phyloP scores from a whole-genome alignment of 92 coral and sea anemone species.

The Zoanthus sansibaricus region DNA sequence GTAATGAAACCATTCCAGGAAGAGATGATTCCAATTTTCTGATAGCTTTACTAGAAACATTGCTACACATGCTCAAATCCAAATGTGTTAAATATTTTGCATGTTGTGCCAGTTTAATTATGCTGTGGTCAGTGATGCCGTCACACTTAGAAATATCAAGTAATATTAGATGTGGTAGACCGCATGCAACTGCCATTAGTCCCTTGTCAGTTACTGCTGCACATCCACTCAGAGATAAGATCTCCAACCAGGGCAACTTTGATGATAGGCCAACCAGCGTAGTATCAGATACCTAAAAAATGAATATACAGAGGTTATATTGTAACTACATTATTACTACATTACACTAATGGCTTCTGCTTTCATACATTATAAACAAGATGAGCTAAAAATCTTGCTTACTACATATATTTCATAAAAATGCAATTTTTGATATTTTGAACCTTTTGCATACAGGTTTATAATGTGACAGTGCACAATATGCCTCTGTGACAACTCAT shows the following conservation, averaged over 20 bases:
- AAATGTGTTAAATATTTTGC: slow-evolving; percentile 66
- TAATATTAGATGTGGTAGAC: slow-evolving; percentile 63
- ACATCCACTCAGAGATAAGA: slow-evolving; percentile 78
- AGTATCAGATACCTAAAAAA: slow-evolving; percentile 73
- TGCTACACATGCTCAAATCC: slow-evolving; percentile 90
- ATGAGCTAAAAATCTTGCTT: too few species aligned
- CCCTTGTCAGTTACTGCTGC: slow-evolving; percentile 73
- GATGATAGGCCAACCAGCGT: slow-evolving; percentile 62
- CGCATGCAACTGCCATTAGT: slow-evolving; percentile 64
- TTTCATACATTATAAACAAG: too few species aligned
- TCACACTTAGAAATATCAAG: slow-evolving; percentile 88
- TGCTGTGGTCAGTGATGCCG: slow-evolving; percentile 68
- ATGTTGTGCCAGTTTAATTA: slow-evolving; percentile 70
- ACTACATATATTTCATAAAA: too few species aligned
- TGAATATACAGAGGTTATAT: background rate
- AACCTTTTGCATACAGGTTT: too few species aligned
- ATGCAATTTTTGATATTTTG: too few species aligned
- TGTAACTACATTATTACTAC: too few species aligned
- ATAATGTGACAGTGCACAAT: too few species aligned
- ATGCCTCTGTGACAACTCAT: too few species aligned
- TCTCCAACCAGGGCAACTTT: slow-evolving; percentile 59
- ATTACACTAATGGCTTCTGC: too few species aligned
- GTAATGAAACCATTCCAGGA: slow-evolving; percentile 82
- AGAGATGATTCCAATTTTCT: slow-evolving; percentile 70
- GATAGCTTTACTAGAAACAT: slow-evolving; percentile 73